Conservation (phyloP, 2,888 invertebrate genomes). For the Criorhina ranunculi region DNA sequence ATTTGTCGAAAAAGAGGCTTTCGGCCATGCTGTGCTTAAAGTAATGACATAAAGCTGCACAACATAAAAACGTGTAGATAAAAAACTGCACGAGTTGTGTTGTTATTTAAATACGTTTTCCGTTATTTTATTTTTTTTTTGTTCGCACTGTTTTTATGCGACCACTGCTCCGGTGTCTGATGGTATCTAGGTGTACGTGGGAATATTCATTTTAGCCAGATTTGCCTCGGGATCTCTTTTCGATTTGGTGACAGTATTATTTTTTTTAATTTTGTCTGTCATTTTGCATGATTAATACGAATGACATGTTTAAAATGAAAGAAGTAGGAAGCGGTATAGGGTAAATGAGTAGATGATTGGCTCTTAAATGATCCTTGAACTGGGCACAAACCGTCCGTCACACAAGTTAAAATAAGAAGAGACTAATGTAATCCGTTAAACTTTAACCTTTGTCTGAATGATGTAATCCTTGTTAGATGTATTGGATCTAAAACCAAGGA, state of each 20-base stretch:
- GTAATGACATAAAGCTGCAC: slow-evolving; percentile 1
- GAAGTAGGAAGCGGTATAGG: slow-evolving; percentile 16
- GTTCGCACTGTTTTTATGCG: slow-evolving; percentile 2
- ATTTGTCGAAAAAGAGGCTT: not conserved
- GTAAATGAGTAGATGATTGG: slow-evolving; percentile 5
- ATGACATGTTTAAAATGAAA: slow-evolving; percentile 28
- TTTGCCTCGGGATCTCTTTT: slow-evolving; percentile 24
- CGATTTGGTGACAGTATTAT: slow-evolving; percentile 18
- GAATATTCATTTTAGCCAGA: slow-evolving; percentile 39
- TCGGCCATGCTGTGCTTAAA: slow-evolving; percentile 3
- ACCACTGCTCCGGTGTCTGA: slow-evolving; percentile 9
- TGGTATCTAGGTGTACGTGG: slow-evolving; percentile 6
- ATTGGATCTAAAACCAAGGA: too few species aligned
- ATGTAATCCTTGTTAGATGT: too few species aligned
- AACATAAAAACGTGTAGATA: not conserved
- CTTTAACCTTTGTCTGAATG: too few species aligned
- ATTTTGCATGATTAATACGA: slow-evolving; percentile 42
- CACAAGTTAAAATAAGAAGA: too few species aligned
- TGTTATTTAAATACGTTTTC: slow-evolving; percentile 10
- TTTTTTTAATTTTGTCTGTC: slow-evolving; percentile 9
- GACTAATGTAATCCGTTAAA: too few species aligned
- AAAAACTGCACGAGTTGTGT: slow-evolving; percentile 4
- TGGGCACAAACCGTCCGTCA: too few species aligned
- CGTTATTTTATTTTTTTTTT: not conserved
- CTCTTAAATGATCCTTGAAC: not conserved